Base-by-base conservation (phyloP, 2,113 vertebrate genomes). In the Ictalurus furcatus region DNA sequence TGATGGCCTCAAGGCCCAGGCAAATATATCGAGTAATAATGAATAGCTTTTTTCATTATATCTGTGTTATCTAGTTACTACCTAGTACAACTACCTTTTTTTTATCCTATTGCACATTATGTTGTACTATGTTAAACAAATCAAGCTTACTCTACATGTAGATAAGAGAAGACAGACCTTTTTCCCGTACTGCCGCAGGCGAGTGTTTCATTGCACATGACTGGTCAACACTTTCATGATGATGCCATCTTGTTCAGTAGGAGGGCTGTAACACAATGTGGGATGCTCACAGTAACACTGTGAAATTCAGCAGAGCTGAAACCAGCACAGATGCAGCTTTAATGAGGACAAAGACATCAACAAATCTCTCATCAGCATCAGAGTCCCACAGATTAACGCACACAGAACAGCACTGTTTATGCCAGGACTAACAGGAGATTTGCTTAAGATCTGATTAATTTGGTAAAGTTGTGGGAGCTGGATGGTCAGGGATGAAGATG, bases 301-400 rank as follows among this genome's bases (percentile, higher is more conserved):
- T 40, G 84, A 88, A 76, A 85, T 79, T 56, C 59, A 69, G 30
- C 73, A 79, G 88, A 89, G 71, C 59, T 21, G 61, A 89, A 89
- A 58, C 44, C 34, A 67, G 73, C 65, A 65, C 88, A 85, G 83
- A 89, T 85, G 88, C 81, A 78, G 58, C 88, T n/a, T 59, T 85
- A 85, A 88, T 78, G 82, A 88, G 40, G 44, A 78, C 71, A 85
- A 56, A 58, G 59, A 85, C 61, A 89, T 89, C 69, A 89, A 89
- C 83, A 85, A 85, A 85, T 85, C 74, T 85, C 61, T 85, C 73
- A 69, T 85, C 88, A 85, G 59, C 84, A 89, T 54, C 59, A 65
- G 30, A 84, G 74, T 34, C 28, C 65, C 30, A 58, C 25, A 52
- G 71, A 85, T 63, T 85, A 88, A 25, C 54, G 21, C 79, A 44